phyloP scores from a whole-genome alignment of 37 sponge, comb jelly and placozoan genomes.

The Aplysina aerophoba region DNA sequence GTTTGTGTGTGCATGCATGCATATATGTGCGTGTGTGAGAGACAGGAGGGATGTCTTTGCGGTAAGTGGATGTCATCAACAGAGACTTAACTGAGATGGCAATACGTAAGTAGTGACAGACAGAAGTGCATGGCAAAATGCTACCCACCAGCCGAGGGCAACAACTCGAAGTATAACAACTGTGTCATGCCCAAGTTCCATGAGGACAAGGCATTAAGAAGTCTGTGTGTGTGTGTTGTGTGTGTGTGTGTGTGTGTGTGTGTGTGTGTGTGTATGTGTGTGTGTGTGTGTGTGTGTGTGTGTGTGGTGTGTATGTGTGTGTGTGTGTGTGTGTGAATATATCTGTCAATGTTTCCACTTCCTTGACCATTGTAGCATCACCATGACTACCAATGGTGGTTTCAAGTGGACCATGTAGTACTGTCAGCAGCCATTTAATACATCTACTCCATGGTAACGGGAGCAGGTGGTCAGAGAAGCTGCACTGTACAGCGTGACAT shows the following conservation, averaged over 20 bases:
- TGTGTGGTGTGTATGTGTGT: no score
- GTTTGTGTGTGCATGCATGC: not conserved
- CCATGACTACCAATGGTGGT: not conserved
- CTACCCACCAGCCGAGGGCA: no score
- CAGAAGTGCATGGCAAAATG: no score
- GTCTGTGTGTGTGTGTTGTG: not conserved
- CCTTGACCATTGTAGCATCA: not conserved
- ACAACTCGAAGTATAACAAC: no score
- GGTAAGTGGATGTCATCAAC: not conserved
- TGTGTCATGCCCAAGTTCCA: no score
- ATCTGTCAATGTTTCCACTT: not conserved
- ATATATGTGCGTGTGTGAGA: not conserved
- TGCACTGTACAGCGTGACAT: not conserved
- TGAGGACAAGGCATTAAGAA: not conserved
- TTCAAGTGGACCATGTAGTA: not conserved
- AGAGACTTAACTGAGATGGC: not conserved
- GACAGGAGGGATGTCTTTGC: no score
- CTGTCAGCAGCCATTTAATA: conserved; percentile 6
- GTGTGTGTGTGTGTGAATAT: not conserved
- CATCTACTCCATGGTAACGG: not conserved
- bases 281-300: not conserved
- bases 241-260: not conserved
- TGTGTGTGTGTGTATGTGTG: not conserved
- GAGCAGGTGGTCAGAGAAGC: conserved; percentile 4
- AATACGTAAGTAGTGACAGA: no score